A percentile compares a stretch with the other conserved stretches of the same genome.
These are phyloP conservation scores for Paratilapia polleni DNA, from an alignment of 2,113 vertebrate species.

Conservation along the genomic window DNA sequence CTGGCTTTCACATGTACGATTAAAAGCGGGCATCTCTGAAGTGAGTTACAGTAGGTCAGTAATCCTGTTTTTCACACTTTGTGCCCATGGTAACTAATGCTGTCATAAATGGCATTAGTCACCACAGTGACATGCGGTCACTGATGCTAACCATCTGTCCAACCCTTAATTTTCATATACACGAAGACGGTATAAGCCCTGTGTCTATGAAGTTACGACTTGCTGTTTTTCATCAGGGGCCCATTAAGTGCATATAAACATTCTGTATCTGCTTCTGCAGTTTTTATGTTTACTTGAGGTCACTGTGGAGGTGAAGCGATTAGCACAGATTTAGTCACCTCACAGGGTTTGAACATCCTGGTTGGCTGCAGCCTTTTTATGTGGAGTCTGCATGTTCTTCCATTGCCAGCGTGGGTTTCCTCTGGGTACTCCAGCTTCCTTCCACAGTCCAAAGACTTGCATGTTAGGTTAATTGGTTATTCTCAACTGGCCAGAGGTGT, in stretches of 20 bases:
- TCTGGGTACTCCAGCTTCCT: background rate
- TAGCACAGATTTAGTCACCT: too few species aligned
- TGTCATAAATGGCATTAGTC: background rate
- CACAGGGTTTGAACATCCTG: too few species aligned
- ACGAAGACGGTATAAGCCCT: background rate
- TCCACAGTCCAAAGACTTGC: background rate
- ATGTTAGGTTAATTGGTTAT: background rate
- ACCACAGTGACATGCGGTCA: background rate
- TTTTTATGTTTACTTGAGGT: too few species aligned
- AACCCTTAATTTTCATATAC: background rate
- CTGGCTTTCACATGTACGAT: background rate
- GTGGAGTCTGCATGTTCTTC: background rate
- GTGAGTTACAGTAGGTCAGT: background rate
- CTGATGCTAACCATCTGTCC: background rate
- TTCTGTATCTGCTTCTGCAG: too few species aligned
- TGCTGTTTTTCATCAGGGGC: background rate
- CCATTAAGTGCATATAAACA: too few species aligned
- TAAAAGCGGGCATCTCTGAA: background rate
- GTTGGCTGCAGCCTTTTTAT: too few species aligned
- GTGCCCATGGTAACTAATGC: background rate
- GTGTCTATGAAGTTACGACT: background rate
- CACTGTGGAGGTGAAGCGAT: too few species aligned
- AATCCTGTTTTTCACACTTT: constrained; percentile 17
- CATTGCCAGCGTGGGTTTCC: too few species aligned
- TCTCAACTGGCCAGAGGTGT: background rate